phyloP scores from a whole-genome alignment of 1,140 invertebrate genomes.

The Philaenus spumarius region DNA sequence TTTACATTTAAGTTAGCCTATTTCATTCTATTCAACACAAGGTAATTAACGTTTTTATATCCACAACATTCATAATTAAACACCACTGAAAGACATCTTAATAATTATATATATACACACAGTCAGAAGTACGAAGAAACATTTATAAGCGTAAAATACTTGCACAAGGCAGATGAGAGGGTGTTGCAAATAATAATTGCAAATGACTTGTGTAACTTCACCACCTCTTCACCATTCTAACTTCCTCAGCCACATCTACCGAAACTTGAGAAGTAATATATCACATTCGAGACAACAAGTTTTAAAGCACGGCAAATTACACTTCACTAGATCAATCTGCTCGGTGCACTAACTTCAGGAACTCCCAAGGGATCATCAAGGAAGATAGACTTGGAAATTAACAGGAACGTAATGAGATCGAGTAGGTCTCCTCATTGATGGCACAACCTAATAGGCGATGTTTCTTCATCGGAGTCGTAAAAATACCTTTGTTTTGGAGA shows the following conservation, averaged over 20 bases:
- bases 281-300: background rate
- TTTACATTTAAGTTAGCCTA: no score
- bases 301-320: no score
- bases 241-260: background rate
- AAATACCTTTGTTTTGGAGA: slow-evolving; percentile 43
- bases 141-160: slow-evolving; percentile 15
- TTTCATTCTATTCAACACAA: no score
- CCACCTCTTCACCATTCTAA: background rate
- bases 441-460: slow-evolving; percentile 22
- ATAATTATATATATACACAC: no score
- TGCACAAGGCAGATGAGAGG: slow-evolving; percentile 5
- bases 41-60: no score
- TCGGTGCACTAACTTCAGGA: background rate
- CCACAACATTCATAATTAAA: no score
- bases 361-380: slow-evolving; percentile 1
- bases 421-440: slow-evolving; percentile 6
- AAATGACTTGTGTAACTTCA: background rate
- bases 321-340: no score
- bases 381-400: slow-evolving; percentile 4
- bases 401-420: slow-evolving; percentile 1
- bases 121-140: background rate
- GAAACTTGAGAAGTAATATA: background rate
- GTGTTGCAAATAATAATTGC: background rate
- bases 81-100: no score
- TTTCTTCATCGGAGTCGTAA: slow-evolving; percentile 47